Percentiles rank a stretch among this genome's conserved stretches.
Evolutionary conservation across 2,888 invertebrate species (phyloP).

Genomic region (Napeogenes inachia): DNA sequence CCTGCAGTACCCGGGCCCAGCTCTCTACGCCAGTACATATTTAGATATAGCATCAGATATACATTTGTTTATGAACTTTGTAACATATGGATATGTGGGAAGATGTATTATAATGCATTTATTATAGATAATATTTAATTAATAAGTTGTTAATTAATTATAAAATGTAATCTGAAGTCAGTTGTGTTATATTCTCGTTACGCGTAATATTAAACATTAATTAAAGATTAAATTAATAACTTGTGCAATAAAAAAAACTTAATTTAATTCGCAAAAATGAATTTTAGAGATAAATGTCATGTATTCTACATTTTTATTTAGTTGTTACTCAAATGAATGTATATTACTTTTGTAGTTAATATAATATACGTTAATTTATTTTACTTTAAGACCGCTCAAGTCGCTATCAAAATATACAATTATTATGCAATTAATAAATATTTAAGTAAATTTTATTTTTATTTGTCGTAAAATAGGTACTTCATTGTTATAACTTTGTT

Average conservation of each 20-base stretch:
- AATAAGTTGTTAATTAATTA: conserved; percentile 40
- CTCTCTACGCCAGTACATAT: conserved; percentile 25
- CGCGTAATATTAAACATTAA: neutral
- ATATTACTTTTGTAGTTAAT: too few species aligned
- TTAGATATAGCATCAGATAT: conserved; percentile 3
- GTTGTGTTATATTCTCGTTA: conserved; percentile 2
- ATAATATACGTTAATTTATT: too few species aligned
- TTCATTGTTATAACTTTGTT: too few species aligned
- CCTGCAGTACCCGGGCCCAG: conserved; percentile 3
- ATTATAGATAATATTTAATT: conserved; percentile 52
- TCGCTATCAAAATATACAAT: too few species aligned
- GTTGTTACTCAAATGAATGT: too few species aligned
- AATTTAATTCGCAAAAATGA: conserved; percentile 2
- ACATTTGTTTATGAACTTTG: conserved; percentile 16
- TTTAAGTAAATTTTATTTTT: conserved; percentile 31
- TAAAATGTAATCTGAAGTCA: conserved; percentile 14
- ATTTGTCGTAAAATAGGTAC: conserved; percentile 3
- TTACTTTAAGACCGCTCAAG: too few species aligned
- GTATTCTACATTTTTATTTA: too few species aligned
- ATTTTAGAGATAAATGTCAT: too few species aligned
- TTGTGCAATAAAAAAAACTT: conserved; percentile 13
- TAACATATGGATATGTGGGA: conserved; percentile 21
- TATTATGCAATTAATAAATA: conserved; percentile 67
- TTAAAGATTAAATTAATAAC: conserved; percentile 7
- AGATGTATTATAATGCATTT: conserved; percentile 63